Conservation (phyloP, 2,797 vertebrate species). For the Microhierax caerulescens region DNA sequence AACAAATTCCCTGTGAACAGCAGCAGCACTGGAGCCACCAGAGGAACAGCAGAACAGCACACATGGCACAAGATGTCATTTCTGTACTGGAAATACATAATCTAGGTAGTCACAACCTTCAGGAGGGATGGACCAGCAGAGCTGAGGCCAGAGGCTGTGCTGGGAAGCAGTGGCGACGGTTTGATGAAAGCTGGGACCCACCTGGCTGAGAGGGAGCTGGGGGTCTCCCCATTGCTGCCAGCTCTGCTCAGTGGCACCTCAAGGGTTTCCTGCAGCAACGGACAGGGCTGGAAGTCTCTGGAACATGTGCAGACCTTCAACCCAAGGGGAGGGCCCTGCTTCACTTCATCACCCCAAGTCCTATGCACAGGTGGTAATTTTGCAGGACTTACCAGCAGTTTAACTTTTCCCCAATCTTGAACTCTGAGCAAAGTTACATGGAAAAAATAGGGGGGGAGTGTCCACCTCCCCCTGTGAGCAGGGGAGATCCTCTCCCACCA, state of each 20-base stretch:
- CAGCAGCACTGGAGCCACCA: neutral
- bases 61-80: fast-evolving
- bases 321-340: neutral
- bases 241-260: neutral
- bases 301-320: neutral
- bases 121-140: neutral
- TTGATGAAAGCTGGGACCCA: neutral
- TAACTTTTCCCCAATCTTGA: neutral
- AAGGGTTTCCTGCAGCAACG: neutral
- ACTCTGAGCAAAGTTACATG: neutral
- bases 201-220: neutral
- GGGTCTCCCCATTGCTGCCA: neutral
- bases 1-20: neutral
- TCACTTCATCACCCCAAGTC: fast-evolving
- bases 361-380: fast-evolving
- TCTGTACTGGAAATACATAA: neutral
- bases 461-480: neutral
- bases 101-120: neutral
- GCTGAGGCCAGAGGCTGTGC: neutral
- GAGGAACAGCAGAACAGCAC: neutral
- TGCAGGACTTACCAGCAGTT: neutral
- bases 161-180: fast-evolving
- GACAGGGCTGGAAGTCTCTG: neutral
- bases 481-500: neutral
- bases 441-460: neutral